Evolutionary conservation across 2,113 vertebrate species (phyloP), one percentile per base, ranked within the genome.

Genomic region (Myotis brandtii): DNA sequence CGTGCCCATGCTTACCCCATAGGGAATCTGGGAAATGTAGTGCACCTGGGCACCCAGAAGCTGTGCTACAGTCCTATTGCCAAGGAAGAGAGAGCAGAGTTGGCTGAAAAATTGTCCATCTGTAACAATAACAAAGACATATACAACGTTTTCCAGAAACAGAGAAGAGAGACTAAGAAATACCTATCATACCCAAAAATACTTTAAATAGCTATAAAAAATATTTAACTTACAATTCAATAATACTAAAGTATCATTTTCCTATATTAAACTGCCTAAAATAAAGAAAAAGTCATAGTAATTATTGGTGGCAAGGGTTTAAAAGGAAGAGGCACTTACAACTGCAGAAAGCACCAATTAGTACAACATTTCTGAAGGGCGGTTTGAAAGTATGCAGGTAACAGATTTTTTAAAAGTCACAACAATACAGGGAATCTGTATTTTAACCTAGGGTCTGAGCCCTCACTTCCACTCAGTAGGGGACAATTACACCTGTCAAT

Each of bases 391-490:
- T 80, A 48, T 14, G 1, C 1, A 34, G 40, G 14, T 6, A 85
- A 59, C 30, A 88, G 40, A 34, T 69, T 79, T 76, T 66, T 69
- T 54, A 3, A 12, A 82, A 96, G 34, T 76, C 37, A 32, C 9
- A 80, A 46, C 25, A 84, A 95, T 73, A 73, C 90, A 40, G 54
- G 20, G 94, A 97, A 76, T 79, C 37, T 88, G 54, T 73, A 62
- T 84, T 92, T 95, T 81, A 94, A 69, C 21, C 7, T 75, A n/a
- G 77, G 1, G 70, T 85, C 30, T 34, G 69, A 85, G 32, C 9
- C 21, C 11, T 13, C 9, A 75, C 2, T 93, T 93, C 9, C 40
- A 59, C 37, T 96, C 14, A 54, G 6, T 4, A 91, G 34, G 18
- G 56, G 43, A 4, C 89, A 79, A 93, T 76, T 56, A 54, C 3